Percentiles rank a stretch among this genome's conserved stretches.
phyloP scores from a whole-genome alignment of 2,888 invertebrate genomes.

The Thecocarcelia acutangulata region DNA sequence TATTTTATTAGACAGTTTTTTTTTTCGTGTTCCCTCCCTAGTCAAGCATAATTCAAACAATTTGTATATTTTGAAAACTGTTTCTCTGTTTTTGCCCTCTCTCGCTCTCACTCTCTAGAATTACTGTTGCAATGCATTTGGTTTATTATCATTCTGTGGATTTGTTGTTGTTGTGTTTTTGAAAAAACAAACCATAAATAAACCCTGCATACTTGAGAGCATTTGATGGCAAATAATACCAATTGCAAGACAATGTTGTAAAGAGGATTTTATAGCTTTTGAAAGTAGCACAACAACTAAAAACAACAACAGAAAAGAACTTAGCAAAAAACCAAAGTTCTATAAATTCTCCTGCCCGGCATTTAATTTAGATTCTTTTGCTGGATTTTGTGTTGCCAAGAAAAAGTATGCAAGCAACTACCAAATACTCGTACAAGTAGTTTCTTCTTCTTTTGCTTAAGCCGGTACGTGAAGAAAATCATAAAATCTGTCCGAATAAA shows the following conservation, averaged over 20 bases:
- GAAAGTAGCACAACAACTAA: slow-evolving; percentile 1
- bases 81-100: not conserved
- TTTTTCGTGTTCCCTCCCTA: not conserved
- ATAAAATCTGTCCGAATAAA: slow-evolving; percentile 56
- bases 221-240: slow-evolving; percentile 50
- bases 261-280: slow-evolving; percentile 55
- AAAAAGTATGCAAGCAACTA: slow-evolving; percentile 32
- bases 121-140: slow-evolving; percentile 20
- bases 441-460: slow-evolving; percentile 15
- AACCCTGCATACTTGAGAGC: slow-evolving; percentile 55
- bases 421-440: too few relatives aligned
- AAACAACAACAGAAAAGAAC: not conserved
- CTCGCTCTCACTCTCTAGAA: slow-evolving; percentile 13
- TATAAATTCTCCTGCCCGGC: slow-evolving; percentile 20
- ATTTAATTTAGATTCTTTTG: slow-evolving; percentile 28
- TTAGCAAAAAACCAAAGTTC: slow-evolving; percentile 17
- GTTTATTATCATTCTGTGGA: slow-evolving; percentile 18
- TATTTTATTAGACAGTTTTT: slow-evolving; percentile 70
- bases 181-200: slow-evolving; percentile 26
- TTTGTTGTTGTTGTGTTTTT: not conserved
- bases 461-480: slow-evolving; percentile 52
- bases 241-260: slow-evolving; percentile 66
- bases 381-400: slow-evolving; percentile 8
- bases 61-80: slow-evolving; percentile 31
- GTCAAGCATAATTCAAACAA: slow-evolving; percentile 40